Conservation (phyloP, 2,797 vertebrate species). For the Mormyrus proboscirostris region DNA sequence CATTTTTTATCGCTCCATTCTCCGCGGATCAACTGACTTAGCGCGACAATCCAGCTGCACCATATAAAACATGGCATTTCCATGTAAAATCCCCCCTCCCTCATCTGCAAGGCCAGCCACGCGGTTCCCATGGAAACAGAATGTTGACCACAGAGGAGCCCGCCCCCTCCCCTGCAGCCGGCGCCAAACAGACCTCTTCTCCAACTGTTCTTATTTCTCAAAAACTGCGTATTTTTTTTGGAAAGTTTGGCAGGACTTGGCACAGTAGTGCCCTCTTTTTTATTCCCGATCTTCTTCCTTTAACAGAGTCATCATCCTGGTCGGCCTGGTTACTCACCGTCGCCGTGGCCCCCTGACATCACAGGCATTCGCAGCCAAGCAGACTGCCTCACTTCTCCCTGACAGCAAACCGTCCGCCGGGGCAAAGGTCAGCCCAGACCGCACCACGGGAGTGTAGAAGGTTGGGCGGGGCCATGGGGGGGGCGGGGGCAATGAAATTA, state of each 20-base stretch:
- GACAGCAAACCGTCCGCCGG: neutral
- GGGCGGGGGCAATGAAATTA: conserved; percentile 22
- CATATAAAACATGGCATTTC: conserved; percentile 37
- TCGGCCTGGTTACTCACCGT: neutral
- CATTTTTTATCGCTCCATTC: conserved; percentile 41
- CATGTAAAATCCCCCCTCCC: neutral
- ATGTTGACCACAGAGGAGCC: neutral
- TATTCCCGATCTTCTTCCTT: neutral
- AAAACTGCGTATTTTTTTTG: neutral
- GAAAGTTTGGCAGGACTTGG: neutral
- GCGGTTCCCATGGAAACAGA: neutral
- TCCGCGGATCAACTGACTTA: conserved; percentile 19
- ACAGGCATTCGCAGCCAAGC: neutral
- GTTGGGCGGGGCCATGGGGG: neutral
- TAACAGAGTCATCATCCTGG: neutral
- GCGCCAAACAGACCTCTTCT: neutral
- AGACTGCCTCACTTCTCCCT: neutral
- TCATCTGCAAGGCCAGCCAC: neutral
- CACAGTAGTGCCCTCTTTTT: neutral
- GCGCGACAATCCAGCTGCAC: conserved; percentile 33
- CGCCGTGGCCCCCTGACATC: neutral
- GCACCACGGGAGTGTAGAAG: neutral
- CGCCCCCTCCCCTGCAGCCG: neutral
- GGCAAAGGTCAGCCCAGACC: neutral
- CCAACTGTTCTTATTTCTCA: neutral